These are phyloP conservation scores for Progne subis DNA, from an alignment of 2,113 vertebrate genomes.

Conservation along the genomic window DNA sequence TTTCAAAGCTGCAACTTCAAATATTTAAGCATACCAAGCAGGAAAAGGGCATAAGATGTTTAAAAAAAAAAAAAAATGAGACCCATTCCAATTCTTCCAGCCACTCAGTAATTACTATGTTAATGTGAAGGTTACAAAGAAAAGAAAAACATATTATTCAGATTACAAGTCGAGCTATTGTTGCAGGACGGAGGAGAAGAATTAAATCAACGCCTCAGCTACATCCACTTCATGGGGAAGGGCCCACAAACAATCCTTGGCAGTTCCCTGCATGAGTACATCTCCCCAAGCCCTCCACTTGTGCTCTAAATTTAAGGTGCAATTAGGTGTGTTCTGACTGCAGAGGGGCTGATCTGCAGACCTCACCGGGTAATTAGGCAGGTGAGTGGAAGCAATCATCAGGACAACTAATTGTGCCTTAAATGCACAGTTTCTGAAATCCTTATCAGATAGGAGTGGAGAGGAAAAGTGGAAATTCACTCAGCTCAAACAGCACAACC, in stretches of 20 bases:
- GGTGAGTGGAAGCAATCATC: not conserved
- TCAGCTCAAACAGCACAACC: not conserved
- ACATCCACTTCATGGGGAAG: not conserved
- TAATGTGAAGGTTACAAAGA: not conserved
- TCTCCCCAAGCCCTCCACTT: not conserved
- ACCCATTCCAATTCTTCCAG: not conserved
- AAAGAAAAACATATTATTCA: not conserved
- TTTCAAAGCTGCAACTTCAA: conserved; percentile 5
- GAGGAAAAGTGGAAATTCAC: not conserved
- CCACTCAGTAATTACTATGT: not conserved
- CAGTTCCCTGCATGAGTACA: not conserved
- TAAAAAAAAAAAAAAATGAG: not conserved
- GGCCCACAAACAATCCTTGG: not conserved
- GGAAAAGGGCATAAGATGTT: not conserved
- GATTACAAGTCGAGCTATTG: not conserved
- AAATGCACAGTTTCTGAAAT: not conserved
- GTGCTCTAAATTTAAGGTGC: not conserved
- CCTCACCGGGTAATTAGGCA: not conserved
- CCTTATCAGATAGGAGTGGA: not conserved
- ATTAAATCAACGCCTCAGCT: not conserved
- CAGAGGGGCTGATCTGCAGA: not conserved
- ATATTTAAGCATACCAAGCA: not conserved
- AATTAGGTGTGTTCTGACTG: not conserved
- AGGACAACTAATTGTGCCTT: not conserved
- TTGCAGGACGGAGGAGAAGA: not conserved